These are phyloP conservation scores for Anas georgica DNA, from an alignment of 2,797 vertebrate species.

Conservation along the genomic window DNA sequence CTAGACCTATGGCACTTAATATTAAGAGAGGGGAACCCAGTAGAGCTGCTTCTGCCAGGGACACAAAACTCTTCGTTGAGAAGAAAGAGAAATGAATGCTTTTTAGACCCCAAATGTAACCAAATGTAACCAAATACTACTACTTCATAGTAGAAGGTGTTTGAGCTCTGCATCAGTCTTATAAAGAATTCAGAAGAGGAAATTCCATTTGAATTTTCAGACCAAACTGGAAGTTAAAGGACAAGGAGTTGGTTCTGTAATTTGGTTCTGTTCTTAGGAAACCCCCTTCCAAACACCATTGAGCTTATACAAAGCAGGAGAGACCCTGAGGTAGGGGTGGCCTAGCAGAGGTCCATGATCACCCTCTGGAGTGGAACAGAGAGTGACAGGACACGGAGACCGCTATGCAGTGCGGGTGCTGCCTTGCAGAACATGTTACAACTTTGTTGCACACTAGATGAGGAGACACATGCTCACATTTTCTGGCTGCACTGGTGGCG, in stretches of 20 bases:
- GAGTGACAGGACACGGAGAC: background rate
- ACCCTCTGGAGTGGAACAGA: background rate
- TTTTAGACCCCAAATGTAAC: background rate
- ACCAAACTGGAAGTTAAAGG: background rate
- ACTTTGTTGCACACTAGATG: background rate
- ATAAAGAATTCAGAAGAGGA: background rate
- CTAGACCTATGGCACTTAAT: background rate
- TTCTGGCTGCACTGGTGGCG: background rate
- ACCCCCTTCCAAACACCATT: background rate
- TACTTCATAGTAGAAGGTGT: background rate
- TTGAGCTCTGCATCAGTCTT: background rate
- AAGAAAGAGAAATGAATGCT: background rate
- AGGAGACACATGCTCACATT: background rate
- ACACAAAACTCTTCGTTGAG: background rate
- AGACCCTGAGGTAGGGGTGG: background rate
- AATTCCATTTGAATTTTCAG: background rate
- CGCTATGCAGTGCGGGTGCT: background rate
- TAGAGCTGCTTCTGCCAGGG: background rate
- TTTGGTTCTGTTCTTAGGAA: background rate
- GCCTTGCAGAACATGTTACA: background rate
- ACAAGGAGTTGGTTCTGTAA: background rate
- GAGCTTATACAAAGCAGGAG: background rate
- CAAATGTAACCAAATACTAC: background rate
- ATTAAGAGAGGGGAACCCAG: background rate
- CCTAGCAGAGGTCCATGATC: background rate